Evolutionary conservation across 2,888 invertebrate species (phyloP), one percentile per base, ranked within the genome.

Genomic region (Thymelicus sylvestris): DNA sequence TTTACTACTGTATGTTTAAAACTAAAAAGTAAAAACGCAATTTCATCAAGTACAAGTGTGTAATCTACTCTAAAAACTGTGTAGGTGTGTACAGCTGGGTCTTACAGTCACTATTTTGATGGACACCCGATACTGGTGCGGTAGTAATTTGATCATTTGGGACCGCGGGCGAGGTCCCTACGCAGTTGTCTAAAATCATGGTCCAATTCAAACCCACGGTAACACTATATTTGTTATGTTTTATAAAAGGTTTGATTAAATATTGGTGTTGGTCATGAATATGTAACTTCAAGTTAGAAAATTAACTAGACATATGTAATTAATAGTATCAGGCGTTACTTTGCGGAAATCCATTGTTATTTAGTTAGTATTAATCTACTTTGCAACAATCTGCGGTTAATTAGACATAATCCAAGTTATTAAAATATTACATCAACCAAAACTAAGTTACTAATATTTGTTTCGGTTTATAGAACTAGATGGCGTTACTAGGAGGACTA

Each of bases 141-240:
- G 15, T 10, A 57, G 79, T 77, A 79, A 79, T 71, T 66, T 50
- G 79, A 79, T 74, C 76, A 72, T 73, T 78, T 75, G 59, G 72
- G 72, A 31, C 3, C 31, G 72, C 67, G 48, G 59, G 38, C 65
- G 60, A 39, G 57, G 48, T 24, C 48, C 12, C 61, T 64, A 57
- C 55, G 57, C 67, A 64, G 57, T 73, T 64, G 52, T 52, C 24
- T 63, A 63, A 64, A 61, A 6, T 24, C 13, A 6, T 3, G 52
- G 10, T 1, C 24, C 7, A 19, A 55, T 24, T 10, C 55, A 12
- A 19, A 55, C 55, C 19, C 24, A 24, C 55, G 24, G 70, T 72
- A 69, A 72, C 55, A 70, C 64, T 66, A 73, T 63, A 72, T 64
- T 64, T 59, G 59, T 64, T 38, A 19, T 31, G 31, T 31, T 19